Conservation (phyloP, 2,888 invertebrate species). For the Holacanthella duospinosa region DNA sequence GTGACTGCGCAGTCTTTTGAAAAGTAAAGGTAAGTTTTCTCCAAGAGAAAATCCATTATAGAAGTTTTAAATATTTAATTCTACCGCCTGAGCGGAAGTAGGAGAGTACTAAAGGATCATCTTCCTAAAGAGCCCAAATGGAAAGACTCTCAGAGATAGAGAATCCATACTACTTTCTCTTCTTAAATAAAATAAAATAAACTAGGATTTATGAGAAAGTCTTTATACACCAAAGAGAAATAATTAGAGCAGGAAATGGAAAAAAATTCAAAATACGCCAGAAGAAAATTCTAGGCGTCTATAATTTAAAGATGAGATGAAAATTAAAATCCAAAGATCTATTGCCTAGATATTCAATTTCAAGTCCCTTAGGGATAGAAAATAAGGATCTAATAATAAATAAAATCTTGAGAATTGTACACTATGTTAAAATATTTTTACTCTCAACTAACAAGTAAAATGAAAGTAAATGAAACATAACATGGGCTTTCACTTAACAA, state of each 20-base stretch:
- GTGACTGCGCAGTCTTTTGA: background rate
- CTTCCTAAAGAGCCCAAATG: background rate
- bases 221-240: background rate
- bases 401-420: too few relatives aligned
- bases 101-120: background rate
- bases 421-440: too few relatives aligned
- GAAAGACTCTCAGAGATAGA: background rate
- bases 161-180: background rate
- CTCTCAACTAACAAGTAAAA: too few relatives aligned
- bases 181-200: too few relatives aligned
- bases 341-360: background rate
- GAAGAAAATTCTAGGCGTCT: background rate
- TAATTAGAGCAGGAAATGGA: background rate
- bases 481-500: too few relatives aligned
- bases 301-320: slow-evolving; percentile 5
- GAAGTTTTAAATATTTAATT: slow-evolving; percentile 2
- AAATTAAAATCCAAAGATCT: slow-evolving; percentile 1
- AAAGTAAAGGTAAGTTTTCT: background rate
- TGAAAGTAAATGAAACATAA: too few relatives aligned
- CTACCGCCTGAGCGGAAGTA: background rate
- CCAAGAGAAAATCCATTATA: background rate
- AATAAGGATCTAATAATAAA: too few relatives aligned
- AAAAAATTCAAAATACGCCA: background rate
- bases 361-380: too few relatives aligned
- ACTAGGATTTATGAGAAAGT: background rate